Conservation (phyloP, 2,113 vertebrate species). For the Stigmatopora nigra region DNA sequence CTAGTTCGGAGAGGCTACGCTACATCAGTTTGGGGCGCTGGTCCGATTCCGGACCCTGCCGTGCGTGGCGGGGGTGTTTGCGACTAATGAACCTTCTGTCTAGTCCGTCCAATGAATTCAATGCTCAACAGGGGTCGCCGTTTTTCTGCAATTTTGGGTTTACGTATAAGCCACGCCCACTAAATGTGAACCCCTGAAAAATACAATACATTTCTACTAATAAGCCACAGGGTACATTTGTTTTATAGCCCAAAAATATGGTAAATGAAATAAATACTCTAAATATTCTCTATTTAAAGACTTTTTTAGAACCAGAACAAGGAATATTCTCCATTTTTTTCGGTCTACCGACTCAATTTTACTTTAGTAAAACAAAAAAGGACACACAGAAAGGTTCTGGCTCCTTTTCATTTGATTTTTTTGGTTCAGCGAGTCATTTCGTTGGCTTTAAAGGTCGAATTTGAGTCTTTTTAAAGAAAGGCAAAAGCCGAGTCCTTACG, state of each 20-base stretch:
- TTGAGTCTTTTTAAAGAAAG: constrained; percentile 27
- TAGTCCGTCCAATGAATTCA: constrained; percentile 52
- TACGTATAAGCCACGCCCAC: too few relatives aligned
- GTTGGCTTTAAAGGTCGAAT: neutral
- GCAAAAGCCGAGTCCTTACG: constrained; percentile 49
- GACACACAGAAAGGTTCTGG: too few relatives aligned
- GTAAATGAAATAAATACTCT: neutral
- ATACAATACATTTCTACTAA: too few relatives aligned
- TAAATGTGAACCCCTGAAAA: too few relatives aligned
- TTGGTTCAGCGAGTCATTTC: neutral
- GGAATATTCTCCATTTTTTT: too few relatives aligned
- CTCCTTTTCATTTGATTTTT: too few relatives aligned
- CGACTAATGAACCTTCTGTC: too few relatives aligned
- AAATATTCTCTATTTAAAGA: too few relatives aligned
- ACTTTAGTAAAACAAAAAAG: constrained; percentile 19
- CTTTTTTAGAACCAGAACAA: too few relatives aligned
- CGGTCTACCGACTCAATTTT: neutral
- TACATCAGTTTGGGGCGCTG: constrained; percentile 56
- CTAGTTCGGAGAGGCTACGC: constrained; percentile 52
- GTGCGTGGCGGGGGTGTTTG: too few relatives aligned
- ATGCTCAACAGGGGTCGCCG: constrained; percentile 53
- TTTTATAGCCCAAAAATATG: neutral
- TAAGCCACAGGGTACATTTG: neutral
- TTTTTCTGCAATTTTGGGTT: too few relatives aligned
- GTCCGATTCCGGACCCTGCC: constrained; percentile 44